A percentile compares a stretch with the other conserved stretches of the same genome.
phyloP scores from a whole-genome alignment of 2,113 vertebrate species.

The Xenopus laevis region DNA sequence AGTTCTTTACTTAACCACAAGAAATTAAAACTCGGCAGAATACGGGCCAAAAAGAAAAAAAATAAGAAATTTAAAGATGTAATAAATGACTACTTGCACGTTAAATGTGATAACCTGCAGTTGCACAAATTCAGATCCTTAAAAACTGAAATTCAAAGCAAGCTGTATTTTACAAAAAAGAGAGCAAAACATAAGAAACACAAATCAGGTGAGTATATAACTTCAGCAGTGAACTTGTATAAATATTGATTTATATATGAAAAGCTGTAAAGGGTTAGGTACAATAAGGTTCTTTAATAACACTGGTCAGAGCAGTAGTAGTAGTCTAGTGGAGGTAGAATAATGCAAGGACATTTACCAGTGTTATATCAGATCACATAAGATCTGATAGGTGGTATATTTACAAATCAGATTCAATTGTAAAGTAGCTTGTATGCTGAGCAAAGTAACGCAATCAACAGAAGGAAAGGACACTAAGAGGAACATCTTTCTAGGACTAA shows the following conservation, averaged over 20 bases:
- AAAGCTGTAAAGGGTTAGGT: too few relatives aligned
- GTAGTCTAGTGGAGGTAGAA: too few relatives aligned
- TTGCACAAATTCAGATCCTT: constrained; percentile 67
- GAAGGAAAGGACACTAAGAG: too few relatives aligned
- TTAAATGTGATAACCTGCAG: constrained; percentile 67
- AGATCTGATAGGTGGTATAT: too few relatives aligned
- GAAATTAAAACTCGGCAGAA: constrained; percentile 61
- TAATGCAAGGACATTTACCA: too few relatives aligned
- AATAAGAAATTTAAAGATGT: constrained; percentile 80
- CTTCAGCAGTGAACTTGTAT: constrained; percentile 6
- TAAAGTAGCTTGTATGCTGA: too few relatives aligned
- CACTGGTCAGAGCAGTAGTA: too few relatives aligned
- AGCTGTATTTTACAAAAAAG: constrained; percentile 72
- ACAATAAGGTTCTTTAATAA: too few relatives aligned
- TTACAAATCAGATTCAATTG: too few relatives aligned
- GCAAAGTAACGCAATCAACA: too few relatives aligned
- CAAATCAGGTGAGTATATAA: constrained; percentile 76
- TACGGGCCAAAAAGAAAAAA: constrained; percentile 80
- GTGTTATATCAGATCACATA: too few relatives aligned
- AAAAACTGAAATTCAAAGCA: constrained; percentile 71
- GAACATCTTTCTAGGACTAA: too few relatives aligned
- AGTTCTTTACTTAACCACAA: constrained; percentile 52
- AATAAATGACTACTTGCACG: constrained; percentile 65
- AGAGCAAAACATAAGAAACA: constrained; percentile 85
- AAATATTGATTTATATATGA: constrained; percentile 53